Conservation (phyloP, 2,888 invertebrate species). For the Athetis lepigone region DNA sequence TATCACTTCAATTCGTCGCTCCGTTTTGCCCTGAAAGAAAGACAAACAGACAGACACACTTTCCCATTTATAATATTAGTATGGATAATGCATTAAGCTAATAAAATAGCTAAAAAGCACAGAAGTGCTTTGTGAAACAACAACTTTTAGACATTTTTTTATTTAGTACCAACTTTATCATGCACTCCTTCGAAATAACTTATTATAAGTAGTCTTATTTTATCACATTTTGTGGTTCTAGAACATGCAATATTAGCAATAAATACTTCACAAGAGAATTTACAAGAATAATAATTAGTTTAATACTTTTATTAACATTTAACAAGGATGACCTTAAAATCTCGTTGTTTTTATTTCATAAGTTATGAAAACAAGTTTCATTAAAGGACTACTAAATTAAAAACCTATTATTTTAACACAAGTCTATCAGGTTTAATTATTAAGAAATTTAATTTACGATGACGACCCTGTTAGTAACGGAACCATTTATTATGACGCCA, state of each 20-base stretch:
- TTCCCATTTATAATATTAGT: too few species aligned
- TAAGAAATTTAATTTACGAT: conserved; percentile 31
- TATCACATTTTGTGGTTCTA: conserved; percentile 4
- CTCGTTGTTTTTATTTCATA: conserved; percentile 21
- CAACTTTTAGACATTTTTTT: neutral
- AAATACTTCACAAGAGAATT: conserved; percentile 28
- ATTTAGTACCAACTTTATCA: neutral
- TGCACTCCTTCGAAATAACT: neutral
- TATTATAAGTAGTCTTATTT: conserved; percentile 4
- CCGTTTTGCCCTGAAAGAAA: too few species aligned
- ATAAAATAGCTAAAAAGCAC: too few species aligned
- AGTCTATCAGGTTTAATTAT: conserved; percentile 14
- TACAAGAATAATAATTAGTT: conserved; percentile 19
- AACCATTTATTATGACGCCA: conserved; percentile 40
- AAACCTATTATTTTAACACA: conserved; percentile 35
- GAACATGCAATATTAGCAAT: conserved; percentile 37
- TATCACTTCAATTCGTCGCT: too few species aligned
- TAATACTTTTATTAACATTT: conserved; percentile 41
- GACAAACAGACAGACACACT: too few species aligned
- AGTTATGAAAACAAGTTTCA: conserved; percentile 25
- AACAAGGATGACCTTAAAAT: conserved; percentile 36
- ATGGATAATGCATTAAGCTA: too few species aligned
- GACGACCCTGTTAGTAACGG: conserved; percentile 21
- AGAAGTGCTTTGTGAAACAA: too few species aligned
- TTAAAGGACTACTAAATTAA: conserved; percentile 17